These are phyloP conservation scores for Himalopsyche kuldschensis DNA, from an alignment of 2,888 invertebrate species.

Conservation along the genomic window DNA sequence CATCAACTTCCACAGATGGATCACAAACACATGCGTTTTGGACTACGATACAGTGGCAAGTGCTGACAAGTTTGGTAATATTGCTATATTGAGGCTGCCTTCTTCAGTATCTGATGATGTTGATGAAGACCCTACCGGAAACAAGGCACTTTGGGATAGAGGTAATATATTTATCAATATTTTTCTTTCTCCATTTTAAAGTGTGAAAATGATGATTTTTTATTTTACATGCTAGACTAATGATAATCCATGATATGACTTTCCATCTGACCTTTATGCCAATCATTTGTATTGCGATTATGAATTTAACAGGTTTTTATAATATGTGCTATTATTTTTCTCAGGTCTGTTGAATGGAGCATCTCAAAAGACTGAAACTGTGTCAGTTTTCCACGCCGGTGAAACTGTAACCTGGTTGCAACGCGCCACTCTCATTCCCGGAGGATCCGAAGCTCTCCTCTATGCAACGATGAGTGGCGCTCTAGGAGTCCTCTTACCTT, in stretches of 20 bases:
- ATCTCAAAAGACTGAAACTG: slow-evolving; percentile 94
- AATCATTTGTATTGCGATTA: not conserved
- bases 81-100: slow-evolving; percentile 87
- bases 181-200: not conserved
- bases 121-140: slow-evolving; percentile 98
- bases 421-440: slow-evolving; percentile 94
- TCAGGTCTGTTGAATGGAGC: slow-evolving; percentile 92
- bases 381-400: slow-evolving; percentile 93
- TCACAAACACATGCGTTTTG: slow-evolving; percentile 86
- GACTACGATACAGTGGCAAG: slow-evolving; percentile 97
- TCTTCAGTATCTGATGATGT: slow-evolving; percentile 94
- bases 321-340: slow-evolving; percentile 25
- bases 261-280: slow-evolving; percentile 10
- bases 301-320: not conserved
- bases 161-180: slow-evolving; percentile 47
- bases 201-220: slow-evolving; percentile 49
- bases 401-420: slow-evolving; percentile 95
- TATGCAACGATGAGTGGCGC: slow-evolving; percentile 95
- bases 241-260: slow-evolving; percentile 45
- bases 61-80: slow-evolving; percentile 97
- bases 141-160: slow-evolving; percentile 94
- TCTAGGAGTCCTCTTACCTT: slow-evolving; percentile 90
- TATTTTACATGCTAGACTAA: slow-evolving; percentile 62
- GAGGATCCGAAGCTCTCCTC: slow-evolving; percentile 94
- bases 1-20: slow-evolving; percentile 62